phyloP scores from a whole-genome alignment of 2,113 vertebrate species.

The Callopanchax toddi region DNA sequence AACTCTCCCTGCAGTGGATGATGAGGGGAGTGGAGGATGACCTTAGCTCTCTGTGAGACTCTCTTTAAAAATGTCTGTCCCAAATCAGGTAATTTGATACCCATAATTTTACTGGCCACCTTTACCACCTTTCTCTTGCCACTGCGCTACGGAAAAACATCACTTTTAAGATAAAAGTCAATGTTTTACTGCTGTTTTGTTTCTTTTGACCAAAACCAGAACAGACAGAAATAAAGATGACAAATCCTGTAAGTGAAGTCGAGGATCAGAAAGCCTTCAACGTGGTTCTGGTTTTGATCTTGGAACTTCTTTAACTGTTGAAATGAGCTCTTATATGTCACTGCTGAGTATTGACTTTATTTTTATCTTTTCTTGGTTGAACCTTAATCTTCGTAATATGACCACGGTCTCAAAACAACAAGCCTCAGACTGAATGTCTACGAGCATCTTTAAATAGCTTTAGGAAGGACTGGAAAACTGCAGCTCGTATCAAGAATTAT shows the following conservation, averaged over 20 bases:
- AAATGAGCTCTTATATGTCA: slow-evolving; percentile 2
- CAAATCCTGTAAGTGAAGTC: slow-evolving; percentile 24
- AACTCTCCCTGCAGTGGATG: too few species aligned
- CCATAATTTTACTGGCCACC: too few species aligned
- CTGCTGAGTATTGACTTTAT: not conserved
- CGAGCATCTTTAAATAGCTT: slow-evolving; percentile 87
- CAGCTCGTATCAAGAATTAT: slow-evolving; percentile 82
- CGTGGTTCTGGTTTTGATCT: slow-evolving; percentile 17
- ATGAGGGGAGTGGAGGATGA: too few species aligned
- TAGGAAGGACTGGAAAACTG: slow-evolving; percentile 83
- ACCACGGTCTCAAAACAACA: slow-evolving; percentile 80
- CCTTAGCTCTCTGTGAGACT: too few species aligned
- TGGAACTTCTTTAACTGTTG: not conserved
- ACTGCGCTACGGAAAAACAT: too few species aligned
- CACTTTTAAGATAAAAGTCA: slow-evolving; percentile 1
- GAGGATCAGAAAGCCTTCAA: not conserved
- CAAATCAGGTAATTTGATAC: too few species aligned
- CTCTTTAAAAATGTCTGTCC: too few species aligned
- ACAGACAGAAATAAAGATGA: slow-evolving; percentile 11
- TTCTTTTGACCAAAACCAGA: slow-evolving; percentile 13
- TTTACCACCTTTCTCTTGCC: too few species aligned
- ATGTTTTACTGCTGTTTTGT: not conserved
- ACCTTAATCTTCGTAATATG: slow-evolving; percentile 61
- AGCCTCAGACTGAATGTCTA: slow-evolving; percentile 84
- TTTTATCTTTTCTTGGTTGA: not conserved